Evolutionary conservation across 2,113 vertebrate species (phyloP).

Genomic region (Misgurnus anguillicaudatus): DNA sequence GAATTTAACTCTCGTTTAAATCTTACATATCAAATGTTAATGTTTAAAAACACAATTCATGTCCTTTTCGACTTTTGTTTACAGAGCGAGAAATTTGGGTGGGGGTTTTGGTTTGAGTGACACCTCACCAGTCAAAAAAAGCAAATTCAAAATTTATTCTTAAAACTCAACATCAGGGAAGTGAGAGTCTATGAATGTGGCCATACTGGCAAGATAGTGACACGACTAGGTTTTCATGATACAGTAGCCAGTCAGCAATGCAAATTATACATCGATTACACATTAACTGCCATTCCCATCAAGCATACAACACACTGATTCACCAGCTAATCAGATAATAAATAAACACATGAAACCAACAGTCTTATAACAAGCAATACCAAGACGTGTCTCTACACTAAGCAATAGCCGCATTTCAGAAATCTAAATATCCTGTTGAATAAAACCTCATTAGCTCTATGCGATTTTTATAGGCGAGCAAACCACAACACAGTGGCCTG

Average conservation of each 20-base stretch:
- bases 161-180: slow-evolving; percentile 55
- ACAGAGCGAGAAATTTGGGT: slow-evolving; percentile 51
- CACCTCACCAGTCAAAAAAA: slow-evolving; percentile 37
- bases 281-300: slow-evolving; percentile 66
- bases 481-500: slow-evolving; percentile 73
- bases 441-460: slow-evolving; percentile 68
- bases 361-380: slow-evolving; percentile 69
- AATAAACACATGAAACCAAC: slow-evolving; percentile 71
- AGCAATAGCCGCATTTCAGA: slow-evolving; percentile 63
- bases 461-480: slow-evolving; percentile 66
- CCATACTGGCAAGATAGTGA: slow-evolving; percentile 38
- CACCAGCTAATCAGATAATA: slow-evolving; percentile 72
- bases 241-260: slow-evolving; percentile 62
- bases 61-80: slow-evolving; percentile 48
- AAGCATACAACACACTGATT: slow-evolving; percentile 66
- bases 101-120: slow-evolving; percentile 29
- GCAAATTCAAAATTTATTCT: slow-evolving; percentile 48
- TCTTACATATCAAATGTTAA: slow-evolving; percentile 55
- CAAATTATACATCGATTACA: slow-evolving; percentile 69
- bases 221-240: slow-evolving; percentile 52
- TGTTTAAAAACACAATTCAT: slow-evolving; percentile 65
- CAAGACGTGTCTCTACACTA: slow-evolving; percentile 64
- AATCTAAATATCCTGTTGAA: slow-evolving; percentile 63
- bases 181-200: slow-evolving; percentile 47
- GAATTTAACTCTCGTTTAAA: slow-evolving; percentile 64